phyloP scores from a whole-genome alignment of 2,797 vertebrate species.

The Tokudaia muenninki region DNA sequence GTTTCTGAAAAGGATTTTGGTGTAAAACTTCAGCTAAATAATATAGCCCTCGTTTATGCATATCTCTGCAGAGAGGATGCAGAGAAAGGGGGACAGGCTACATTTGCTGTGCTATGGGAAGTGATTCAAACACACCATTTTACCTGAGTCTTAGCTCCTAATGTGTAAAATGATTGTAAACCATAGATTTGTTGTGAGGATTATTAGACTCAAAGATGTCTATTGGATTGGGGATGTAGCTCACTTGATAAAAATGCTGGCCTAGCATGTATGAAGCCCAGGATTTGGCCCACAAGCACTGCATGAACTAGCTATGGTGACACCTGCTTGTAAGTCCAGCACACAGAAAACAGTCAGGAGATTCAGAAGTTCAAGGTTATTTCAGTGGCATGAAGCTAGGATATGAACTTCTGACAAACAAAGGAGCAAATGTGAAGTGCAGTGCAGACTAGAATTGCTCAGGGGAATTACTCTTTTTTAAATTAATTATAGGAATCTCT shows the following conservation, averaged over 20 bases:
- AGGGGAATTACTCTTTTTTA: not conserved
- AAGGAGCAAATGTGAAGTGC: not conserved
- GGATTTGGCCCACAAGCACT: not conserved
- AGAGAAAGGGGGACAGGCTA: rapidly evolving
- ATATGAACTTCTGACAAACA: not conserved
- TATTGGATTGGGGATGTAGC: not conserved
- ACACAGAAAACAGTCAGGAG: not conserved
- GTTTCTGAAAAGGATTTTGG: not conserved
- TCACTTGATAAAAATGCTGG: not conserved
- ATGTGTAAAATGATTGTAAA: not conserved
- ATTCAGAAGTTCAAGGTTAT: not conserved
- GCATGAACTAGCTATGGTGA: not conserved
- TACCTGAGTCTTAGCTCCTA: not conserved
- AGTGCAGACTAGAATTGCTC: not conserved
- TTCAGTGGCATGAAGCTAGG: not conserved
- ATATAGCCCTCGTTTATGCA: not conserved
- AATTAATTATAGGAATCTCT: not conserved
- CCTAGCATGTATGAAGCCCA: not conserved
- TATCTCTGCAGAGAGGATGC: not conserved
- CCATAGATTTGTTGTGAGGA: not conserved
- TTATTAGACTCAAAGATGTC: not conserved
- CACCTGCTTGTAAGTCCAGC: not conserved
- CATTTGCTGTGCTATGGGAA: not conserved
- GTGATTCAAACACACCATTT: not conserved
- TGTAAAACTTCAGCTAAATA: not conserved